Evolutionary conservation across 2,888 invertebrate genomes (phyloP), one percentile per base, ranked within the genome.

Genomic region (Platypus cylindrus): DNA sequence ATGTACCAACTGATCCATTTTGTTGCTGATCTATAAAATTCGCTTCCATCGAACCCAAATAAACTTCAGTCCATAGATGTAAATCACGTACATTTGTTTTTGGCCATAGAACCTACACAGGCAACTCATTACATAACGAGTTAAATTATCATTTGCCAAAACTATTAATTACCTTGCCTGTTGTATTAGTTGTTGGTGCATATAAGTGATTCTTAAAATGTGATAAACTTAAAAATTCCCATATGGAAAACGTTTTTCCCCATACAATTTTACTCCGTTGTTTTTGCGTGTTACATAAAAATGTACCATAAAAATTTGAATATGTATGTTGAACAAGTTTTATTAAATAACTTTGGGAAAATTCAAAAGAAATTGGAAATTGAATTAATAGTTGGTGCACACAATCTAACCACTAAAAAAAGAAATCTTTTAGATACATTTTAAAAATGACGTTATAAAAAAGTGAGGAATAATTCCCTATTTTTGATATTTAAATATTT

Each of bases 221-320:
- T 20, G 75, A 71, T 38, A 77, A 74, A 40, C 75, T 74, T 43
- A 94, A 68, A 59, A 91, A 79, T 38, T 77, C 76, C 94, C 94
- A 95, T 35, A 93, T 83, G 12, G 85, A 83, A 57, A 84, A 83
- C 3, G 81, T 76, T 46, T 72, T 68, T 42, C 78, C 78, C 32
- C 66, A 63, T 40, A 78, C 72, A 35, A 48, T 37, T 18, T 77
- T 71, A 44, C 71, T 58, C 23, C 87, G 73, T 62, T 86, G 85
- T 49, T 77, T 75, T 32, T 72, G 65, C 24, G 79, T 74, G 70
- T 95, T 94, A 65, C 87, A 91, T 47, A 95, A 71, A 70, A 97
- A 97, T 49, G 93, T 94, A 48, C 95, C 95, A 67, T 93, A 97
- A 56, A 97, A 73, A 63, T 91, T 89, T 40, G 95, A 93, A 64